Base-by-base conservation (phyloP, 2,113 vertebrate species). In the Dasyurus viverrinus region DNA sequence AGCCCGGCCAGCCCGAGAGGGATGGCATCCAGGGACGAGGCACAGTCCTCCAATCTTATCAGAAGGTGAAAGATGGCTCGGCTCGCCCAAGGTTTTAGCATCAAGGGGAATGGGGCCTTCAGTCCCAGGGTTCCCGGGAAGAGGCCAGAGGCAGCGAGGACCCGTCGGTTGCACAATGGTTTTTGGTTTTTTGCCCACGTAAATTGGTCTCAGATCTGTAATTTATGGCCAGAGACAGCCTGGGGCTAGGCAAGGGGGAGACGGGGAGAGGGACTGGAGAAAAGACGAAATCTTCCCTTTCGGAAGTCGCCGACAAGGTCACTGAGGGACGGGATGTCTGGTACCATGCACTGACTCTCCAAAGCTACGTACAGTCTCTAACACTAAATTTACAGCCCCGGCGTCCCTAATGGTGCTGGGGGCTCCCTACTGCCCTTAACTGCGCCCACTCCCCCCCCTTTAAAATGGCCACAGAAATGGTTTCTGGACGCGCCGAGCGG, bases 401-500 rank as follows among this genome's bases (percentile, higher is more conserved):
- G 96, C 96, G 98, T 98, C 97, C 97, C 98, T 99, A 99, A 97
- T 98, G 96, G 98, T 98, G 98, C 97, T 98, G 98, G 98, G 98
- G 97, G 98, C 98, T 99, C 98, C 98, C 98, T 98, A 99, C 98
- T 98, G 98, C 98, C 98, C 94, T 98, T 97, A 97, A 96, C 93
- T 97, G 97, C 27, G 27, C 48, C 89, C 89, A 42, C 46, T 47
- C 47, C 97, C 95, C 95, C 95, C 97, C 97, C 96, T 97, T 98
- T 96, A 97, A 98, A 99, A 98, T 93, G 98, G 98, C 98, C 97
- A 99, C 98, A 99, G 98, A 98, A 99, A 97, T 97, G 97, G 98
- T 98, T 98, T 98, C 98, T 99, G 98, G 99, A 99, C 98, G 99
- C 98, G 98, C 98, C 97, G 97, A 98, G 99, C 99, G 99, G 98